Evolutionary conservation across 2,113 vertebrate species (phyloP), one percentile per base, ranked within the genome.

Genomic region (Oreochromis aureus): DNA sequence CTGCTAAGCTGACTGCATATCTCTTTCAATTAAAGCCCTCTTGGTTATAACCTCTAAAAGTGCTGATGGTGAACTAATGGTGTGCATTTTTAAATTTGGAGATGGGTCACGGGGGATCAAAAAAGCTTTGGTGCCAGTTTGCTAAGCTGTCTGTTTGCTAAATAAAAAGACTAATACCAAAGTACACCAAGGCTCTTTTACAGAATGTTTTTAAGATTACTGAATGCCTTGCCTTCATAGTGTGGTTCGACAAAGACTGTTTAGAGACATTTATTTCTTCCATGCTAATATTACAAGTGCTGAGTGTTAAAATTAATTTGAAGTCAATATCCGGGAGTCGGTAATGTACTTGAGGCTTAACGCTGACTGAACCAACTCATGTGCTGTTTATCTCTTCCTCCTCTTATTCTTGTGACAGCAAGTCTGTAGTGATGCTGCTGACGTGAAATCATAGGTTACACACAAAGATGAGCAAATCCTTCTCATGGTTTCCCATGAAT

Each of bases 401-500:
- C 53, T 89, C 48, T 63, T 66, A 48, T 53, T 78, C 44, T 78
- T 53, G 7, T n/a, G 19, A 61, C 66, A 93, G 88, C 30, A 69
- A 53, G 19, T 86, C 82, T 63, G 18, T 12, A 59, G 63, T 63
- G 80, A 81, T 80, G 36, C 71, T 76, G 41, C 63, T 81, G 41
- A 78, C 58, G 58, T 88, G 66, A 81, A 76, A 81, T 88, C 83
- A 73, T 79, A 66, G 58, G 66, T 53, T 32, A n/a, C 54, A 79
- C 66, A 36, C 34, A 34, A 92, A 84, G 82, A 95, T 94, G 93
- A 91, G 66, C 71, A 39, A 86, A 58, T 84, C 85, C 76, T 85
- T 92, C 36, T 82, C 30, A 88, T 92, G 94, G 84, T 92, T 91
- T 93, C 81, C 85, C 30, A 63, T 86, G 66, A 85, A 41, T 82